These are phyloP conservation scores for Climacteris rufus DNA, from an alignment of 2,113 vertebrate species.

Conservation along the genomic window DNA sequence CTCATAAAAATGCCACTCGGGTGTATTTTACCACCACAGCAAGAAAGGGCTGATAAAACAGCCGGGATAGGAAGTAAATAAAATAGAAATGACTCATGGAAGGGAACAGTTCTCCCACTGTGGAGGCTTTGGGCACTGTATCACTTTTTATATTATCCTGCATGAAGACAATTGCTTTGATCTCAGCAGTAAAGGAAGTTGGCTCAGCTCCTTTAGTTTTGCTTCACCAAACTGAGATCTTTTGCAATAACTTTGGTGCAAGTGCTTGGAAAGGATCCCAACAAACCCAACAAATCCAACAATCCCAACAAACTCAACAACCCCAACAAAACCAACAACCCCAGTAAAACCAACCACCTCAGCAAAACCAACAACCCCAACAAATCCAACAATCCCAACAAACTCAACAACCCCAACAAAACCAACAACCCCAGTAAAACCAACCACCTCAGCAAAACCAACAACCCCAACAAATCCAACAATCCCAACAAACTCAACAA, in stretches of 20 bases:
- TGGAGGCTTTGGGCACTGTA: not conserved
- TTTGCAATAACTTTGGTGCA: fast-evolving
- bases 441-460: not conserved
- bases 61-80: not conserved
- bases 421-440: not conserved
- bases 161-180: not conserved
- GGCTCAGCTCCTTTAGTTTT: not conserved
- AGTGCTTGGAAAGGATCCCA: not conserved
- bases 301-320: no score
- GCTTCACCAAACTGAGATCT: not conserved
- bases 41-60: not conserved
- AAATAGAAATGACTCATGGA: not conserved
- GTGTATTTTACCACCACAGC: not conserved
- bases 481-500: fast-evolving
- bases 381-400: not conserved
- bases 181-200: not conserved
- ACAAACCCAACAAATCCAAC: not conserved
- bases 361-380: fast-evolving
- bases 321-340: not conserved
- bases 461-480: not conserved
- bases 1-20: not conserved
- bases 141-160: not conserved
- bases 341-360: not conserved
- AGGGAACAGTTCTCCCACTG: not conserved
- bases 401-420: not conserved